phyloP scores from a whole-genome alignment of 2,113 vertebrate species.

The Rhinogobius similis region DNA sequence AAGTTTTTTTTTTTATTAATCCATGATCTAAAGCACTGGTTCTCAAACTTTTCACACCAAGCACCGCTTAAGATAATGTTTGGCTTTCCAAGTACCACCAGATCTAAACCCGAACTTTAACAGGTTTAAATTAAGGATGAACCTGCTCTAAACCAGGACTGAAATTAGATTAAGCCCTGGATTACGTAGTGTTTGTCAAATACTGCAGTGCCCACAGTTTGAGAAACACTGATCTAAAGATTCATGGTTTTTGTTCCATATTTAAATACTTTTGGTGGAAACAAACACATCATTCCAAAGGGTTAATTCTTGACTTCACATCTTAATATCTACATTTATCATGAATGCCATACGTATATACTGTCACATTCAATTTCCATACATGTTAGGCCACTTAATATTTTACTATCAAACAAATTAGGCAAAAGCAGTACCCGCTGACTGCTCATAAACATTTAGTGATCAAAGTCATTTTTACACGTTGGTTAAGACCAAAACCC shows the following conservation, averaged over 20 bases:
- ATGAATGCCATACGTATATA: neutral
- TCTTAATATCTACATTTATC: slow-evolving; percentile 6
- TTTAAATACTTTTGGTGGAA: neutral
- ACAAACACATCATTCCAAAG: neutral
- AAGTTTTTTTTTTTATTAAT: neutral
- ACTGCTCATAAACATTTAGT: slow-evolving; percentile 24
- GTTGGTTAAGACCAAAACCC: slow-evolving; percentile 87
- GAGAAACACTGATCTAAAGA: neutral
- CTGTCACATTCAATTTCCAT: slow-evolving; percentile 5
- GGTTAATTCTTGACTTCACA: neutral
- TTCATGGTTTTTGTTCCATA: neutral
- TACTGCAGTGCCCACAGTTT: too few species aligned
- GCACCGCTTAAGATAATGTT: too few species aligned
- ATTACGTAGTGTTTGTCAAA: too few species aligned
- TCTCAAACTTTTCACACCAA: too few species aligned
- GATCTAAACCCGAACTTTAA: too few species aligned
- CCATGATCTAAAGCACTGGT: neutral
- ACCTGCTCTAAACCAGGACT: too few species aligned
- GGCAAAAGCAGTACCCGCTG: slow-evolving; percentile 6
- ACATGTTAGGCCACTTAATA: slow-evolving; percentile 2
- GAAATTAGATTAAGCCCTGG: too few species aligned
- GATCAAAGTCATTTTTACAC: neutral
- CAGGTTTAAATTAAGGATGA: too few species aligned
- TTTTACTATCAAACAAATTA: slow-evolving; percentile 4
- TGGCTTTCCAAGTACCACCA: too few species aligned